Evolutionary conservation across 2,888 invertebrate genomes (phyloP), one percentile per base, ranked within the genome.

Genomic region (Stenchaetothrips biformis): DNA sequence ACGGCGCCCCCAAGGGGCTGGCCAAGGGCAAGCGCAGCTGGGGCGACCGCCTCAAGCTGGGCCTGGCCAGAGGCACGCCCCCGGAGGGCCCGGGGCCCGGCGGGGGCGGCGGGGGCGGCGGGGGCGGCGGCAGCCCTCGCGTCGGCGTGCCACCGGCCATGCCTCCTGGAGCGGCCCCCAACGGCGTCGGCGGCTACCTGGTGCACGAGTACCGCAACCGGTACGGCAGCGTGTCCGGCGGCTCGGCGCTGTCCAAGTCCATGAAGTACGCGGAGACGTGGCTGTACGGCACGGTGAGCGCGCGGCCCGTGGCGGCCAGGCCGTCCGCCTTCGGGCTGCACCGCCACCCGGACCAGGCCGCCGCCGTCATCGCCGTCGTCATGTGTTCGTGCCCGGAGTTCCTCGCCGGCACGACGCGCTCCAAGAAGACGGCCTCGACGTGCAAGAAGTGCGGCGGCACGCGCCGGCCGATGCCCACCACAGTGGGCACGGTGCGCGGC

Each of bases 201-300:
- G 74, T 82, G 47, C 81, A 82, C 79, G 82, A 82, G 81, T 82
- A 82, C 82, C 83, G 83, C 78, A 81, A 82, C 81, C 84, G 84
- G 82, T 85, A 84, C 82, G 85, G 84, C 78, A 84, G 84, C 80
- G 82, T 83, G 67, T 91, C 92, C 83, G 91, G 91, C 80, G 91
- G 92, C 82, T 92, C 92, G 84, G 91, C 93, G n/a, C 86, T 94
- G 80, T 92, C 93, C 81, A 93, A 93, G 86, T 94, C 94, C 85
- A 94, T 95, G 94, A 92, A 93, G 86, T 94, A 93, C 88, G 93
- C 93, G 62, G 94, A 95, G 85, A 93, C 94, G 80, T 95, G 95
- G 95, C 89, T 95, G 21, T 95, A 95, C 85, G 94, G 94, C 84
- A 94, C 93, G 62, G 92, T 94, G 25, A 83, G 82, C 74, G 21